These are phyloP conservation scores for Stomorhina lunata DNA, from an alignment of 2,888 invertebrate genomes.

Conservation along the genomic window DNA sequence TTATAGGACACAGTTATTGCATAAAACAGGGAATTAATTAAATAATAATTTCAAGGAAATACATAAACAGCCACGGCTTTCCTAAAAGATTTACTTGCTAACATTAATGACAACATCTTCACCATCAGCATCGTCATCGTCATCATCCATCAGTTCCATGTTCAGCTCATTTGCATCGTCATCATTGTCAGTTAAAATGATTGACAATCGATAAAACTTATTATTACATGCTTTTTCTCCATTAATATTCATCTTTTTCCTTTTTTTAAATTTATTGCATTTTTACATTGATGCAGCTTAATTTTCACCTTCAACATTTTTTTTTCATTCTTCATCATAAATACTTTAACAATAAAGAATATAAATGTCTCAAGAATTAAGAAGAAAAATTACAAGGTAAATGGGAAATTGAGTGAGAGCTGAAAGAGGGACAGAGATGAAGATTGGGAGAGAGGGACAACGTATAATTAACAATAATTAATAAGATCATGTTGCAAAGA, in stretches of 20 bases:
- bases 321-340: too few relatives aligned
- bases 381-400: neutral
- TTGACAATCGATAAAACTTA: slow-evolving; percentile 50
- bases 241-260: slow-evolving; percentile 43
- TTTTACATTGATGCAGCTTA: slow-evolving; percentile 28
- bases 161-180: neutral
- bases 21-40: slow-evolving; percentile 61
- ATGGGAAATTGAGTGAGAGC: neutral
- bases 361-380: neutral
- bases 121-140: neutral
- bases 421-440: neutral
- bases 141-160: slow-evolving; percentile 13
- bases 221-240: slow-evolving; percentile 17
- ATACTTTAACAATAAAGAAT: too few relatives aligned
- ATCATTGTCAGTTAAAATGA: slow-evolving; percentile 17
- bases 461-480: slow-evolving; percentile 58
- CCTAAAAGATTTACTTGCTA: slow-evolving; percentile 34
- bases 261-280: too few relatives aligned
- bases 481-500: slow-evolving; percentile 47
- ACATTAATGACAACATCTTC: neutral
- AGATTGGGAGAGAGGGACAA: neutral
- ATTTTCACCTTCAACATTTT: slow-evolving; percentile 34
- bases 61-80: neutral
- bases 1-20: slow-evolving; percentile 20
- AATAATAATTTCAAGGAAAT: slow-evolving; percentile 61